These are phyloP conservation scores for Scelioninae gen. 1 DNA, from an alignment of 2,888 invertebrate species.

Conservation along the genomic window DNA sequence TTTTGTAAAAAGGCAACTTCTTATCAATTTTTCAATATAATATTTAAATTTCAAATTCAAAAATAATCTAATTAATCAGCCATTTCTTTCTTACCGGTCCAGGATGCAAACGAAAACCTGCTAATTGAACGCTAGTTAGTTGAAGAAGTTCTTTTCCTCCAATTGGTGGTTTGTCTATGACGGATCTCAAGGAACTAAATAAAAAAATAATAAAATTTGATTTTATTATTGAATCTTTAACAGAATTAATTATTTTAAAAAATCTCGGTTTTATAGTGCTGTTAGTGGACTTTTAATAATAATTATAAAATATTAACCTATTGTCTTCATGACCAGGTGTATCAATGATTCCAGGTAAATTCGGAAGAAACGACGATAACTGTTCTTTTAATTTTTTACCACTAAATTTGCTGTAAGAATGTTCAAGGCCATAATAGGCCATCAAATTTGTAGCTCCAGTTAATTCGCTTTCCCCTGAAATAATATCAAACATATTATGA, in stretches of 20 bases:
- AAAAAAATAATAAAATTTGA: conserved; percentile 18
- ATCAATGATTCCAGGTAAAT: conserved; percentile 97
- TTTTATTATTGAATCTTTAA: not conserved
- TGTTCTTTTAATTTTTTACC: conserved; percentile 98
- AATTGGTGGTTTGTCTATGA: conserved; percentile 98
- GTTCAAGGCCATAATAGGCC: conserved; percentile 97
- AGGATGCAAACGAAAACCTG: conserved; percentile 97
- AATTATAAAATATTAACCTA: conserved; percentile 85
- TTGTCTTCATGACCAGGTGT: conserved; percentile 91
- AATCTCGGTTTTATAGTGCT: no score
- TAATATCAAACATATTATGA: not conserved
- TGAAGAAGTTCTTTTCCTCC: conserved; percentile 95
- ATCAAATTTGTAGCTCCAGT: conserved; percentile 99
- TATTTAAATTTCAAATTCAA: no score
- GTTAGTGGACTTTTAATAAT: no score
- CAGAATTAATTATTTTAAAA: no score
- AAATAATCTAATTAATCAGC: no score
- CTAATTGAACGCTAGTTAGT: conserved; percentile 93
- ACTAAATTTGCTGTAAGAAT: conserved; percentile 98
- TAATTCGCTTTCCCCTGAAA: conserved; percentile 92
- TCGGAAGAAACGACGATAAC: conserved; percentile 96
- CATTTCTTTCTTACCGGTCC: conserved; percentile 89
- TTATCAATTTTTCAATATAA: no score
- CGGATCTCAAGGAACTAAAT: conserved; percentile 93
- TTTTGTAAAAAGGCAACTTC: no score